Base-by-base conservation (phyloP, 2,888 invertebrate species). In the Ashinkailepas kermadecensis region DNA sequence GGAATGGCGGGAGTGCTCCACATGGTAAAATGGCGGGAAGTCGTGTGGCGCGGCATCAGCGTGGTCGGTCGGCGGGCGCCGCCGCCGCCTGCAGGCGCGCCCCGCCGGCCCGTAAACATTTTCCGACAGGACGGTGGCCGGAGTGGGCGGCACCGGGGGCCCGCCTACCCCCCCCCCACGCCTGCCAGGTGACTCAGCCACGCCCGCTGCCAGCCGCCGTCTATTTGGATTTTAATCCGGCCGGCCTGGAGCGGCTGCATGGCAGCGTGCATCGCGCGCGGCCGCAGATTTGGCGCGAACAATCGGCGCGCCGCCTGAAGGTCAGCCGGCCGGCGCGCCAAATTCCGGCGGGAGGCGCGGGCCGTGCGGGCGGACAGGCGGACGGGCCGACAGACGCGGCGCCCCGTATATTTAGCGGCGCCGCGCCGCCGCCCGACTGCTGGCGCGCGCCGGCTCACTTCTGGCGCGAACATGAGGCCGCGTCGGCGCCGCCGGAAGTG, bases 181-280 rank as follows among this genome's bases (percentile, higher is more conserved):
- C 65, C 65, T 39, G 70, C 70, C 70, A 70, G 39, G 39, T 70
- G 70, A 70, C 70, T 70, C 70, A 70, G 15, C 25, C 23, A 4
- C 39, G 39, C 39, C 39, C 70, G 70, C 70, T 70, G 70, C 39
- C 70, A 70, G 39, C 70, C 6, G 70, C 39, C 39, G 70, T 62
- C 70, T 39, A 70, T 70, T 70, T 70, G 70, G 70, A 70, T 70
- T 70, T 70, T 70, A 70, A 70, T 70, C 70, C 15, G 70, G 6
- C 70, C 39, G 39, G 70, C 70, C 39, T 39, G 25, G 70, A 70
- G 15, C 70, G 23, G 39, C 39, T 70, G 70, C 70, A 70, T 70
- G 70, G 70, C 70, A 62, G 39, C 39, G 39, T 39, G 39, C 39
- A 39, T 39, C 39, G 39, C 39, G 39, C 39, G 39, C 39, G 70